Percentiles rank a stretch among this genome's conserved stretches.
phyloP scores from a whole-genome alignment of 2,113 vertebrate genomes.

The Chaenogobius annularis region DNA sequence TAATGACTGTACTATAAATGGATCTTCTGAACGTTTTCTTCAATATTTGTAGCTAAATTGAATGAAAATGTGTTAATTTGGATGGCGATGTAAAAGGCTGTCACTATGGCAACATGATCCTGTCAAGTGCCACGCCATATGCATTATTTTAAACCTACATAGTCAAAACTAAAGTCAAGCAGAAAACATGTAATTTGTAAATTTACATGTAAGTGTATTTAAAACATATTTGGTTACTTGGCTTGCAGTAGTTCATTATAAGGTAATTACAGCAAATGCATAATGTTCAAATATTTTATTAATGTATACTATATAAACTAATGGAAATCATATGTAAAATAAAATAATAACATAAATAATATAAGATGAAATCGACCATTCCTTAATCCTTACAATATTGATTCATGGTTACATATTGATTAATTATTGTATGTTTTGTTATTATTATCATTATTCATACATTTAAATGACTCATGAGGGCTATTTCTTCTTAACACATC shows the following conservation, averaged over 20 bases:
- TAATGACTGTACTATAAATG: not conserved
- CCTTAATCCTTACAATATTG: not conserved
- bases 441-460: too few species aligned
- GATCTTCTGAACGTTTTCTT: not conserved
- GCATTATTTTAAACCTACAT: not conserved
- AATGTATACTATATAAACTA: not conserved
- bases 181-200: not conserved
- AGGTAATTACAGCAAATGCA: not conserved
- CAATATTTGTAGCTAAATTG: not conserved
- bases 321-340: not conserved
- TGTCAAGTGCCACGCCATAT: constrained; percentile 20
- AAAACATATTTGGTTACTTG: constrained; percentile 9
- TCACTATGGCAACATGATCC: constrained; percentile 58
- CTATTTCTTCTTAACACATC: constrained; percentile 4
- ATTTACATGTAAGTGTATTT: too few species aligned
- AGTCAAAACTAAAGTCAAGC: not conserved
- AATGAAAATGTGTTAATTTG: not conserved
- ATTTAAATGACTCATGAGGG: too few species aligned
- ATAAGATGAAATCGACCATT: not conserved
- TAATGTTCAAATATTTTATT: not conserved
- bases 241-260: not conserved
- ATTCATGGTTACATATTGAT: not conserved
- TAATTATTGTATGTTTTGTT: not conserved
- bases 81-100: constrained; percentile 39
- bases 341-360: not conserved